Evolutionary conservation across 2,797 vertebrate species (phyloP).

Genomic region (Enteromius treurensis): DNA sequence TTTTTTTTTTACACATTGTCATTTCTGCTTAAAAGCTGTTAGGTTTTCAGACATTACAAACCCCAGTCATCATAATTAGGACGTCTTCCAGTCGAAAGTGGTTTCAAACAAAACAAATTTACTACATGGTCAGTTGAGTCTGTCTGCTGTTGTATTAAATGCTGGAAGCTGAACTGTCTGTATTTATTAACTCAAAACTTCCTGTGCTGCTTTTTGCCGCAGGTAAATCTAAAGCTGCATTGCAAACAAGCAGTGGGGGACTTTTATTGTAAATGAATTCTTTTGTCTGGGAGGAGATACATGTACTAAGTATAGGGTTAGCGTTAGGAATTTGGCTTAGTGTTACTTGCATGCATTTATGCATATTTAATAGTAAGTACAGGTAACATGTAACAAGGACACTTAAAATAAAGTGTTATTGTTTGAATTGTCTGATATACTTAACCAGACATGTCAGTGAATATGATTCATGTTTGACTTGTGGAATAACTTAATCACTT

Average conservation of each 20-base stretch:
- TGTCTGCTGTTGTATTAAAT: conserved; percentile 33
- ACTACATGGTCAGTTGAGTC: conserved; percentile 13
- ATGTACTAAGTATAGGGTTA: too few relatives aligned
- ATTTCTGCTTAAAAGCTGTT: conserved; percentile 37
- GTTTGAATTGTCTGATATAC: not conserved
- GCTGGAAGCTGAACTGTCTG: conserved; percentile 25
- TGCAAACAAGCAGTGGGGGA: not conserved
- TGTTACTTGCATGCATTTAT: too few relatives aligned
- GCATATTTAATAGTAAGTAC: too few relatives aligned
- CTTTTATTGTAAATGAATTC: not conserved
- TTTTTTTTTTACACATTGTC: conserved; percentile 25
- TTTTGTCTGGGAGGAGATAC: not conserved
- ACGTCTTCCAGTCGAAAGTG: conserved; percentile 31
- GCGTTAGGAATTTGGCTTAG: too few relatives aligned
- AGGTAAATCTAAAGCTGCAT: not conserved
- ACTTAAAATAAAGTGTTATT: too few relatives aligned
- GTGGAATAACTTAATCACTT: conserved; percentile 41
- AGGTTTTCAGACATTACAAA: conserved; percentile 56
- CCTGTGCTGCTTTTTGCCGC: not conserved
- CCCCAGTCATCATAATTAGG: conserved; percentile 40
- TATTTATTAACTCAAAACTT: conserved; percentile 24
- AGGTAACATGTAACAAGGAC: too few relatives aligned
- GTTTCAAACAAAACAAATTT: conserved; percentile 32
- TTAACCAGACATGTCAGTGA: conserved; percentile 31
- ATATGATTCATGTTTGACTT: conserved; percentile 41